Evolutionary conservation across 2,113 vertebrate species (phyloP).

Genomic region (Myotis davidii): DNA sequence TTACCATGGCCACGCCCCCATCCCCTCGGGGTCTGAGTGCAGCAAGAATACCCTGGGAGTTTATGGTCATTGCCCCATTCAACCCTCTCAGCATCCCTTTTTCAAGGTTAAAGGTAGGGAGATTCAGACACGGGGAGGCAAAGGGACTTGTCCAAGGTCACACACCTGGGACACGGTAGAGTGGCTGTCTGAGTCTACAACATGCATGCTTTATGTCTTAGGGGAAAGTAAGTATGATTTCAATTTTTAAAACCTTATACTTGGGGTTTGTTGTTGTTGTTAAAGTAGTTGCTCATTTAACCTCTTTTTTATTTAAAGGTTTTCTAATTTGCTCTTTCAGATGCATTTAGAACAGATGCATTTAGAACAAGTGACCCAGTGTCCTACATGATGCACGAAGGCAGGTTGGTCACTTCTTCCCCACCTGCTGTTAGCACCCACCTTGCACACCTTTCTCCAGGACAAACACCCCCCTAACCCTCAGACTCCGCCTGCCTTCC

Average conservation of each 20-base stretch:
- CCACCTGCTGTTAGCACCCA: background rate
- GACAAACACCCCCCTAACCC: background rate
- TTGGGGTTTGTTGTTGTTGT: background rate
- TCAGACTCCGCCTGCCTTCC: background rate
- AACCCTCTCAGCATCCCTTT: background rate
- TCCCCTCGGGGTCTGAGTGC: no score
- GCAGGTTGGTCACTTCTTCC: background rate
- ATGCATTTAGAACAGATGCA: background rate
- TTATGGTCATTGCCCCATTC: background rate
- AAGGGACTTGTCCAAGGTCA: background rate
- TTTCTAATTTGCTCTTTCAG: background rate
- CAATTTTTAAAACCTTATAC: background rate
- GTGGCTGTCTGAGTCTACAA: background rate
- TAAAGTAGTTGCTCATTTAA: background rate
- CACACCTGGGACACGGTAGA: background rate
- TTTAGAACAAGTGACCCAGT: background rate
- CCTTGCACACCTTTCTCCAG: background rate
- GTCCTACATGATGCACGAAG: accelerated
- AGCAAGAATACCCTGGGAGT: background rate
- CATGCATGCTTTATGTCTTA: background rate
- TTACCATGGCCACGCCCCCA: accelerated
- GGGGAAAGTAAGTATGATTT: background rate
- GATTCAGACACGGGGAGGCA: background rate
- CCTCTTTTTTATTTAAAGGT: background rate
- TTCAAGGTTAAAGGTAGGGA: background rate